These are phyloP conservation scores for Callocephalon fimbriatum DNA, from an alignment of 2,113 vertebrate species.

Conservation along the genomic window DNA sequence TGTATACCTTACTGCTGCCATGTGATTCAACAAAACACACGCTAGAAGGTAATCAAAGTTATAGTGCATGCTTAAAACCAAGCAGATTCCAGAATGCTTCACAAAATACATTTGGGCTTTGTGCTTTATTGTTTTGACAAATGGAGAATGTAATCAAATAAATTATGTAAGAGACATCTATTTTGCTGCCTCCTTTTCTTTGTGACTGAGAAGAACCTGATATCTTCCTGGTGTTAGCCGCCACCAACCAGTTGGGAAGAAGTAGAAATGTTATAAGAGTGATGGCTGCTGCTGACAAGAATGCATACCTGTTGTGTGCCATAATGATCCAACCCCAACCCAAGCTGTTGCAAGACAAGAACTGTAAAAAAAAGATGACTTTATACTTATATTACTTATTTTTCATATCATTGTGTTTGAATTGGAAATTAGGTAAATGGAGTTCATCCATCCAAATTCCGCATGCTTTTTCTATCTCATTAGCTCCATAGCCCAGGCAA, in stretches of 20 bases:
- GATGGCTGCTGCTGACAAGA: not conserved
- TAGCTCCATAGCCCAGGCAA: conserved; percentile 20
- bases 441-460: conserved; percentile 31
- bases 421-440: conserved; percentile 24
- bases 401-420: not conserved
- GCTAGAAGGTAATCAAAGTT: not conserved
- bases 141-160: not conserved
- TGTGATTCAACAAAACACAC: not conserved
- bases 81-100: not conserved
- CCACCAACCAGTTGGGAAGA: not conserved
- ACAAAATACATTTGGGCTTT: not conserved
- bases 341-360: not conserved
- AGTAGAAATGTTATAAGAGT: not conserved
- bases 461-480: conserved; percentile 24
- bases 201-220: not conserved
- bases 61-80: not conserved
- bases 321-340: not conserved
- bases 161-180: not conserved
- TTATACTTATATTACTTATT: not conserved
- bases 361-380: not conserved
- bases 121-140: not conserved
- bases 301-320: not conserved
- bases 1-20: not conserved
- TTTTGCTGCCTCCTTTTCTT: not conserved
- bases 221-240: not conserved